Conservation (phyloP, 1,140 invertebrate genomes). For the Eueides isabella region DNA sequence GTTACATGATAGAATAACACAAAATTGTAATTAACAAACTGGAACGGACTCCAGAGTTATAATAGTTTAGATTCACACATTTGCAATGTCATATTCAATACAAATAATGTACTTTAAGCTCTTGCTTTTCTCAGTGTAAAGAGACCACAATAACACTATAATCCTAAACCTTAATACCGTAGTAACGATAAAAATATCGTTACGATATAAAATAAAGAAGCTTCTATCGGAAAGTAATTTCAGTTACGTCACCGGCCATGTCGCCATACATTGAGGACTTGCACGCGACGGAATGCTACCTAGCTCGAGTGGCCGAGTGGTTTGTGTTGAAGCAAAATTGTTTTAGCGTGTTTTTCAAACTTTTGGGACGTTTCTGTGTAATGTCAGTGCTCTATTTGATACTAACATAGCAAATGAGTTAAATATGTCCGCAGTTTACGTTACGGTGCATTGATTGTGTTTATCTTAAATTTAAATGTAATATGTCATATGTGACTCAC, state of each 20-base stretch:
- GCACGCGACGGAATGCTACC: conserved; percentile 13
- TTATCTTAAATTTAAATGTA: too few species aligned
- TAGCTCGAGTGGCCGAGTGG: conserved; percentile 10
- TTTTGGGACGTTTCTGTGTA: not conserved
- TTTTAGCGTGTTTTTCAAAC: not conserved
- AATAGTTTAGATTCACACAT: not conserved
- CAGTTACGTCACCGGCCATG: conserved; percentile 18
- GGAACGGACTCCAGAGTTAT: too few species aligned
- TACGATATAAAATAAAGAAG: conserved; percentile 3
- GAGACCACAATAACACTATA: not conserved
- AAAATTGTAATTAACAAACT: too few species aligned
- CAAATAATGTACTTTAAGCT: not conserved
- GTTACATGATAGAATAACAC: too few species aligned
- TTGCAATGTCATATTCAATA: not conserved
- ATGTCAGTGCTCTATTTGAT: not conserved
- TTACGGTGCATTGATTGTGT: too few species aligned
- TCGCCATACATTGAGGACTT: conserved; percentile 13
- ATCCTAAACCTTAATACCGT: not conserved
- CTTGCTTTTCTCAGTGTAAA: not conserved
- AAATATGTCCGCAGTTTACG: too few species aligned
- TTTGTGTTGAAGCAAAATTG: not conserved
- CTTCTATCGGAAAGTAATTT: conserved; percentile 15
- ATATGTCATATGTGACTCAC: too few species aligned
- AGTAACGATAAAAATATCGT: conserved; percentile 10
- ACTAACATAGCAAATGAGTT: too few species aligned